A percentile compares a stretch with the other conserved stretches of the same genome.
Conservation (phyloP, 2,888 invertebrate genomes). For the Ochropacha duplaris region DNA sequence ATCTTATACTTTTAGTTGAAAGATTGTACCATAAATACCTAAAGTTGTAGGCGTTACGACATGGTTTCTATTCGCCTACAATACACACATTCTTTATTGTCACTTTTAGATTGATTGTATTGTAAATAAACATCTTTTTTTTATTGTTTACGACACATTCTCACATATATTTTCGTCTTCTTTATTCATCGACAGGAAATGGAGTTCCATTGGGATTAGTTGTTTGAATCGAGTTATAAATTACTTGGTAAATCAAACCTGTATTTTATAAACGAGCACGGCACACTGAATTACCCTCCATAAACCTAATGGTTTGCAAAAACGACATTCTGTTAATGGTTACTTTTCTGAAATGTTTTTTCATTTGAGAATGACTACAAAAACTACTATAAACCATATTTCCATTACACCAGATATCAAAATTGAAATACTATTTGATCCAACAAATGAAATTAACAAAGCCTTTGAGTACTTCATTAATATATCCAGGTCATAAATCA, state of each 20-base stretch:
- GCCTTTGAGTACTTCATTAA: neutral
- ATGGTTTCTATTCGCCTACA: neutral
- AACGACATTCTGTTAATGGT: neutral
- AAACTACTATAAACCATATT: neutral
- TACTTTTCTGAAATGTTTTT: neutral
- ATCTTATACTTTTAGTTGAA: neutral
- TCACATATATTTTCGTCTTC: neutral
- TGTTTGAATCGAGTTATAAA: neutral
- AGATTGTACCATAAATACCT: neutral
- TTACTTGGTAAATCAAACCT: neutral
- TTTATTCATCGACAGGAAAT: conserved; percentile 1
- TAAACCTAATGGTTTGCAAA: neutral
- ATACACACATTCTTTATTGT: neutral
- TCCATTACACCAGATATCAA: neutral
- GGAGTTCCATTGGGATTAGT: neutral
- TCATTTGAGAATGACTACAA: neutral
- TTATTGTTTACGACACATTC: neutral
- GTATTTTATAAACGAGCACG: neutral
- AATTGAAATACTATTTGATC: neutral
- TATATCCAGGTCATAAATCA: neutral
- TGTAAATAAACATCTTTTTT: neutral
- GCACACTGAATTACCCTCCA: neutral
- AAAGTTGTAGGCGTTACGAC: neutral
- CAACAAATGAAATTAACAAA: neutral
- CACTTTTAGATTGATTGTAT: neutral